Evolutionary conservation across 2,888 invertebrate genomes (phyloP).

Genomic region (Mylabris sibirica): DNA sequence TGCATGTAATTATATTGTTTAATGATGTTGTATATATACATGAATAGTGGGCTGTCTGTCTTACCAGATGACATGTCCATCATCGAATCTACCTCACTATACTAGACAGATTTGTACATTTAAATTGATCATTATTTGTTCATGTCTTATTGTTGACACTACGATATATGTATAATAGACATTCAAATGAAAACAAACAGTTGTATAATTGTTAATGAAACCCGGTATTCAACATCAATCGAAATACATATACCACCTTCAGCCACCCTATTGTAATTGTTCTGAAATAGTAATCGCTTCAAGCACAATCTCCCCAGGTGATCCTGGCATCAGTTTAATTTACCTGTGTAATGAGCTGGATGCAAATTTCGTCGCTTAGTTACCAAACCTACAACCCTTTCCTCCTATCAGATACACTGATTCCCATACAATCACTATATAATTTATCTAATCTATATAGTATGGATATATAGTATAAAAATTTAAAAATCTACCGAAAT

Average conservation of each 20-base stretch:
- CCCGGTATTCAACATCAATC: conserved; percentile 33
- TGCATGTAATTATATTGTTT: conserved; percentile 10
- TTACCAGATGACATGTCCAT: conserved; percentile 5
- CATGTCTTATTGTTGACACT: neutral
- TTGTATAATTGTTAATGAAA: conserved; percentile 48
- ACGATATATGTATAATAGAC: conserved; percentile 45
- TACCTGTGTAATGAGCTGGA: conserved; percentile 61
- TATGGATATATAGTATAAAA: neutral
- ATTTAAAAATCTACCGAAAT: conserved; percentile 28
- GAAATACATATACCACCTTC: conserved; percentile 21
- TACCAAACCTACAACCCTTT: conserved; percentile 28
- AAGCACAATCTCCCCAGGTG: conserved; percentile 56
- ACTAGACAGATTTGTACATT: conserved; percentile 1
- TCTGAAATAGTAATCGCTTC: conserved; percentile 42
- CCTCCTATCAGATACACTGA: neutral
- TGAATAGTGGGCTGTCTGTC: neutral
- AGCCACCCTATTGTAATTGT: conserved; percentile 41
- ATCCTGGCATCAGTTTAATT: conserved; percentile 56
- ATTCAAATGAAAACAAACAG: conserved; percentile 47
- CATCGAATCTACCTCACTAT: neutral
- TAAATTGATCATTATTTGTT: neutral
- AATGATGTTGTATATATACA: neutral
- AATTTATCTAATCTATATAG: neutral
- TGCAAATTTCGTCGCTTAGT: conserved; percentile 46
- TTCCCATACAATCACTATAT: neutral